Percentiles rank a stretch among this genome's conserved stretches.
These are phyloP conservation scores for Drosophila obscura DNA, from an alignment of 1,140 invertebrate genomes.

Conservation along the genomic window DNA sequence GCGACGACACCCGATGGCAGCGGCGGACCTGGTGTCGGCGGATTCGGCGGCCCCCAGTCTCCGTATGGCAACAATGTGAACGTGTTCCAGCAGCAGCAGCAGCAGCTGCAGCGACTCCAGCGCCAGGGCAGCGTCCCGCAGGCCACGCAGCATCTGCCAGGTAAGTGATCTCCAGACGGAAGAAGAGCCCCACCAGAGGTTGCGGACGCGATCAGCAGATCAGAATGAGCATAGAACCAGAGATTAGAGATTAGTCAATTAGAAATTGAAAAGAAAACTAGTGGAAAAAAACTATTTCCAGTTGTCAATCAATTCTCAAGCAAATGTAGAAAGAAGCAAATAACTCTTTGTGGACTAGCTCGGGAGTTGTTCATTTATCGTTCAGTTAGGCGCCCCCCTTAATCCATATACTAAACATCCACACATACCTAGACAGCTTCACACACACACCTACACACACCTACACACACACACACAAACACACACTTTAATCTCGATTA, in stretches of 20 bases:
- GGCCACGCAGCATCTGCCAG: slow-evolving; percentile 88
- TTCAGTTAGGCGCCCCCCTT: slow-evolving; percentile 16
- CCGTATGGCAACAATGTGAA: slow-evolving; percentile 83
- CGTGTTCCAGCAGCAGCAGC: slow-evolving; percentile 77
- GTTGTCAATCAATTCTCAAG: no score
- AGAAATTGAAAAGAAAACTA: no score
- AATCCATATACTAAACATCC: slow-evolving; percentile 53
- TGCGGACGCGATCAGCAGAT: neutral
- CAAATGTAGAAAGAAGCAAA: no score
- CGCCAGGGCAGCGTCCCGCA: slow-evolving; percentile 87
- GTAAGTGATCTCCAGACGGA: slow-evolving; percentile 79
- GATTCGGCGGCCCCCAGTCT: slow-evolving; percentile 83
- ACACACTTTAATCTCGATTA: slow-evolving; percentile 52
- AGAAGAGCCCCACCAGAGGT: neutral
- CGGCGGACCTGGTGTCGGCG: slow-evolving; percentile 48
- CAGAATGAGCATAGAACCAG: neutral
- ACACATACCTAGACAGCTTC: slow-evolving; percentile 56
- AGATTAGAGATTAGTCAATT: no score
- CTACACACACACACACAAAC: slow-evolving; percentile 31
- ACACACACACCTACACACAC: slow-evolving; percentile 46
- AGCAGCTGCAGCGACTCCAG: slow-evolving; percentile 86
- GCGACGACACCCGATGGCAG: slow-evolving; percentile 72
- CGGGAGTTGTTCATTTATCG: neutral
- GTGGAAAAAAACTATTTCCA: no score
- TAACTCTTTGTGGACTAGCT: neutral